A percentile compares a stretch with the other conserved stretches of the same genome.
These are phyloP conservation scores for Arnoldichthys spilopterus DNA, from an alignment of 2,797 vertebrate species.

Conservation along the genomic window DNA sequence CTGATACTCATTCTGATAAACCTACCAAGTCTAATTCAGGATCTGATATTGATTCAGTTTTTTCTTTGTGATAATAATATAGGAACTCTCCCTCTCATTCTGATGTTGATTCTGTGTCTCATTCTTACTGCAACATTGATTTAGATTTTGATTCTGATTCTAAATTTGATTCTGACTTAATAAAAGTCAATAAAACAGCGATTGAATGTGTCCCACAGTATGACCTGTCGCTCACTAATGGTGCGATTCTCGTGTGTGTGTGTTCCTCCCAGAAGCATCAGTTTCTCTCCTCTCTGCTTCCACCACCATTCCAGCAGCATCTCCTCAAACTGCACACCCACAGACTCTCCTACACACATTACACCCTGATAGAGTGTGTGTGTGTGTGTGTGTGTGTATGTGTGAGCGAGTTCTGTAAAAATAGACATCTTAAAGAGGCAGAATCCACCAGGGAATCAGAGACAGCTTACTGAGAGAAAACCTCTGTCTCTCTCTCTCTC, in stretches of 20 bases:
- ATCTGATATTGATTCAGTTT: background rate
- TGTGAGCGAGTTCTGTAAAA: conserved; percentile 40
- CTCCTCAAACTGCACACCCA: conserved; percentile 31
- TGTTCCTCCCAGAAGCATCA: conserved; percentile 2
- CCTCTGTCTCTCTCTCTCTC: background rate
- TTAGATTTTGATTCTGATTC: background rate
- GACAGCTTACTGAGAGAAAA: conserved; percentile 25
- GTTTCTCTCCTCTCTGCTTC: conserved; percentile 3
- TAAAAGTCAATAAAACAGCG: background rate
- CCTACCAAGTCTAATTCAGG: background rate
- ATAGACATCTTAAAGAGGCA: conserved; percentile 49
- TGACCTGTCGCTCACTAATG: background rate
- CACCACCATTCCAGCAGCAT: conserved; percentile 17
- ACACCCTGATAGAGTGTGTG: conserved; percentile 11
- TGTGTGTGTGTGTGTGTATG: too few species aligned
- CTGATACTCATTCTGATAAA: background rate
- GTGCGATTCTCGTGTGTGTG: conserved; percentile 17
- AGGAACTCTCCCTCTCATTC: background rate
- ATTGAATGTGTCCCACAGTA: background rate
- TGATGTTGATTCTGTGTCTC: too few species aligned
- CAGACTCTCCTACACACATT: conserved; percentile 33
- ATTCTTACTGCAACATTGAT: background rate
- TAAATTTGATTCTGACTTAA: background rate
- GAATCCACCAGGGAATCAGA: conserved; percentile 31
- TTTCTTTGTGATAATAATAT: too few species aligned